These are phyloP conservation scores for Callinectes sapidus DNA, from an alignment of 2,888 invertebrate genomes.

Conservation along the genomic window DNA sequence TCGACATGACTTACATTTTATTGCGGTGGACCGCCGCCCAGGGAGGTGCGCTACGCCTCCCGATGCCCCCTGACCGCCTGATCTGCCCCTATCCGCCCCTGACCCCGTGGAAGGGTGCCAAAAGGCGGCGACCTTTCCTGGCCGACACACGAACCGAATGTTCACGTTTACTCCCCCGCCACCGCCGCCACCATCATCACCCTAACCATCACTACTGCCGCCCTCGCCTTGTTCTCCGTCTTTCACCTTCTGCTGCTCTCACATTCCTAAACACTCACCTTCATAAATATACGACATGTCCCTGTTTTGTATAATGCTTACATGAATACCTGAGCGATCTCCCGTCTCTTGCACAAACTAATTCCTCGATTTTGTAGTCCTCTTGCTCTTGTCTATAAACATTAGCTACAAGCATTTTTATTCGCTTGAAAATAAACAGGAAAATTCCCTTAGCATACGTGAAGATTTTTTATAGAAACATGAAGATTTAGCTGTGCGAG, in stretches of 20 bases:
- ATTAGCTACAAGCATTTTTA: background rate
- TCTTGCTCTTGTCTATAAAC: background rate
- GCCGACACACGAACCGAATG: background rate
- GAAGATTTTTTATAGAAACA: background rate
- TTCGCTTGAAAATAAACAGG: background rate
- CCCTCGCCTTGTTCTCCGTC: background rate
- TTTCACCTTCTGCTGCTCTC: slow-evolving; percentile 7
- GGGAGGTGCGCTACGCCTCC: slow-evolving; percentile 6
- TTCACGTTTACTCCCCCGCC: background rate
- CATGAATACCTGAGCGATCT: slow-evolving; percentile 1
- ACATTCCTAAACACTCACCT: slow-evolving; percentile 21
- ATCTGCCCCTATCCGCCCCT: background rate
- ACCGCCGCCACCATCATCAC: background rate
- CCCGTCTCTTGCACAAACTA: slow-evolving; percentile 25
- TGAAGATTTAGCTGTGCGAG: background rate
- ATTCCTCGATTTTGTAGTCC: slow-evolving; percentile 4
- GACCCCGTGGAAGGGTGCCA: slow-evolving; percentile 11
- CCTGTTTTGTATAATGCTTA: slow-evolving; percentile 25
- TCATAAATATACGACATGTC: slow-evolving; percentile 25
- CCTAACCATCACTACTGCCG: background rate
- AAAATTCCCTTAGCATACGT: background rate
- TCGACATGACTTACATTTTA: slow-evolving; percentile 28
- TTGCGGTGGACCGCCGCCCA: slow-evolving; percentile 20
- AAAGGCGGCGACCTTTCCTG: background rate
- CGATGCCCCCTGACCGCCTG: slow-evolving; percentile 30